These are phyloP conservation scores for Laodelphax striatellus DNA, from an alignment of 1,140 invertebrate genomes.

Conservation along the genomic window DNA sequence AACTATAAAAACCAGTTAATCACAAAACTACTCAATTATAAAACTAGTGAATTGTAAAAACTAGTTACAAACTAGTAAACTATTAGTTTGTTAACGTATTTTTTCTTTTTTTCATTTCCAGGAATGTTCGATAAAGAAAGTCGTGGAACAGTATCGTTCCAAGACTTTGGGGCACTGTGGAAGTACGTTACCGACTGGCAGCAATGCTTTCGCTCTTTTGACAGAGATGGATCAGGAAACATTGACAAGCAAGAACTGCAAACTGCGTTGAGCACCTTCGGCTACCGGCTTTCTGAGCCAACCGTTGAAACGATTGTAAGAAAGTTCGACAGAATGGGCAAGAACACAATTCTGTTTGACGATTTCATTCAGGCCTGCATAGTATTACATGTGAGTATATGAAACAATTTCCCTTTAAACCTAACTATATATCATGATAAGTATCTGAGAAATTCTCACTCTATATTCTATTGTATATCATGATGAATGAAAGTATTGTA, in stretches of 20 bases:
- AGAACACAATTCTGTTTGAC: conserved; percentile 88
- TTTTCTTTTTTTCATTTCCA: conserved; percentile 35
- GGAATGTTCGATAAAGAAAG: conserved; percentile 95
- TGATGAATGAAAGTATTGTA: too few species aligned
- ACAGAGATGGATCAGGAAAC: conserved; percentile 78
- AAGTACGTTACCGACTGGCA: conserved; percentile 99
- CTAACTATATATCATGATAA: too few species aligned
- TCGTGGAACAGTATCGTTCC: conserved; percentile 82
- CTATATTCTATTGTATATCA: too few species aligned
- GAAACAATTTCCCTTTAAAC: conserved; percentile 6
- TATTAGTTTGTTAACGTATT: too few species aligned
- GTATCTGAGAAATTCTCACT: too few species aligned
- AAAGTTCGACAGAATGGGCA: conserved; percentile 90
- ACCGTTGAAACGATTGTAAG: conserved; percentile 72
- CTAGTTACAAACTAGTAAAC: too few species aligned
- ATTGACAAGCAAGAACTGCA: conserved; percentile 87
- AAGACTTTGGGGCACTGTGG: conserved; percentile 92
- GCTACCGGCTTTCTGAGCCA: conserved; percentile 79
- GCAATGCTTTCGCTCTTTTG: conserved; percentile 88
- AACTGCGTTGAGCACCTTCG: conserved; percentile 82
- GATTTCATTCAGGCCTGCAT: conserved; percentile 97
- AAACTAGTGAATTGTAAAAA: too few species aligned
- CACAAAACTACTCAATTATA: too few species aligned
- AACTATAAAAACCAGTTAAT: too few species aligned
- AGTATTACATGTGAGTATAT: conserved; percentile 76